Base-by-base conservation (phyloP, 2,113 vertebrate species). In the Petrocephalus zakoni region DNA sequence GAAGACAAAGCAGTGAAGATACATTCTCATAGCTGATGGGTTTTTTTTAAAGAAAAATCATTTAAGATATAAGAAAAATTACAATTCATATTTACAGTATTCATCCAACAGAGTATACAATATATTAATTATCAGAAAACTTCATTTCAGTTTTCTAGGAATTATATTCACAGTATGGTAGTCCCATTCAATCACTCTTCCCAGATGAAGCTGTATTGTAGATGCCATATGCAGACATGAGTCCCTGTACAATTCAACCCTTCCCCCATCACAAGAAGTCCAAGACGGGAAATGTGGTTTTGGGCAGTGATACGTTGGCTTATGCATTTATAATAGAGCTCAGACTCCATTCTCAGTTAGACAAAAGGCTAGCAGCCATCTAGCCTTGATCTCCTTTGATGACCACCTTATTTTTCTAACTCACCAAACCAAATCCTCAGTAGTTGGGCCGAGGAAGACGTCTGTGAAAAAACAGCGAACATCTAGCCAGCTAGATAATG, bases 61-160 rank as follows among this genome's bases (percentile, higher is more conserved):
- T 78, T 19, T 78, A 42, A 78, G 6, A 10, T 25, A 25, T 68
- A 68, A 42, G 34, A 11, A 78, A 37, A 78, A 78, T 34, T 78
- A 78, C 72, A 19, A 42, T 78, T 78, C 34, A 37, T 78, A 78
- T 78, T 78, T 19, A 78, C 72, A 78, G 34, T 78, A 78, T 78
- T 78, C 34, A 17, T 78, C 37, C 37, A 17, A 78, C 68, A 42
- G 34, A 42, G 34, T 78, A 78, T 78, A 78, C 34, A 78, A 78
- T 78, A 78, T 78, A 78, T 78, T 78, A 78, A 78, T 78, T 78
- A 78, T 78, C 34, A 19, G 19, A 42, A 78, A 78, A 78, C 34
- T 15, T 78, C 29, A 68, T 68, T n/a, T 68, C 61, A 13, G 25
- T 29, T 78, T 75, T 37, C 68, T 6, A 75, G 68, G 34, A 75